A percentile compares a stretch with the other conserved stretches of the same genome.
Evolutionary conservation across 2,113 vertebrate species (phyloP).

Genomic region (Maccullochella peelii): DNA sequence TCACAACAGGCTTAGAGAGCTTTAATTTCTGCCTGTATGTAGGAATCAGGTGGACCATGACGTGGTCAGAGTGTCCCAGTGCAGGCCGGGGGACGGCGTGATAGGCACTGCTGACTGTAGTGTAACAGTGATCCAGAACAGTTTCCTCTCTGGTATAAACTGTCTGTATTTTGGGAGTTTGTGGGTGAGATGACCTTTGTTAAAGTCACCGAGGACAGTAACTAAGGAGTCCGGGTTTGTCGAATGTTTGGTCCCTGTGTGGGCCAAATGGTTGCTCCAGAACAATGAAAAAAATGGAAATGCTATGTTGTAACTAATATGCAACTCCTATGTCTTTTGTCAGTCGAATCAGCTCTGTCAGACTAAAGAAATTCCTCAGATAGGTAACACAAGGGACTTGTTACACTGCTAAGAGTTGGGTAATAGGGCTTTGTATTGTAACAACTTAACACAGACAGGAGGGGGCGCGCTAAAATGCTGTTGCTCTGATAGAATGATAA

Average conservation of each 20-base stretch:
- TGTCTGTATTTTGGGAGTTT: no score
- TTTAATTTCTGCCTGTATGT: no score
- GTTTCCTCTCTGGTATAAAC: no score
- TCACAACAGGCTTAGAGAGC: no score
- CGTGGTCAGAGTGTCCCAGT: no score
- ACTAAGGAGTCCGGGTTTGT: no score
- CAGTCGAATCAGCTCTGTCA: background rate
- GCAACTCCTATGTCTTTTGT: background rate
- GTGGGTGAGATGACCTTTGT: no score
- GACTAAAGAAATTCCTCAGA: background rate
- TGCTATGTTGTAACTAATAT: slow-evolving; percentile 29
- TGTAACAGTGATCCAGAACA: no score
- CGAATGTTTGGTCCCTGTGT: background rate
- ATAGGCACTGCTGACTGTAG: no score
- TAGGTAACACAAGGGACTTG: background rate
- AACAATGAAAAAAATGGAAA: background rate
- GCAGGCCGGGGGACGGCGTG: no score
- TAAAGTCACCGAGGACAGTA: no score
- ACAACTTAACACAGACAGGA: slow-evolving; percentile 17
- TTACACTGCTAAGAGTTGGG: background rate
- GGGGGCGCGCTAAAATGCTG: slow-evolving; percentile 37
- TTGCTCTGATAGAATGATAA: background rate
- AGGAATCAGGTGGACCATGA: no score
- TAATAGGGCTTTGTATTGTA: background rate
- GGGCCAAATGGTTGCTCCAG: background rate